phyloP scores from a whole-genome alignment of 1,140 invertebrate genomes.

The Oreohelix idahoensis region DNA sequence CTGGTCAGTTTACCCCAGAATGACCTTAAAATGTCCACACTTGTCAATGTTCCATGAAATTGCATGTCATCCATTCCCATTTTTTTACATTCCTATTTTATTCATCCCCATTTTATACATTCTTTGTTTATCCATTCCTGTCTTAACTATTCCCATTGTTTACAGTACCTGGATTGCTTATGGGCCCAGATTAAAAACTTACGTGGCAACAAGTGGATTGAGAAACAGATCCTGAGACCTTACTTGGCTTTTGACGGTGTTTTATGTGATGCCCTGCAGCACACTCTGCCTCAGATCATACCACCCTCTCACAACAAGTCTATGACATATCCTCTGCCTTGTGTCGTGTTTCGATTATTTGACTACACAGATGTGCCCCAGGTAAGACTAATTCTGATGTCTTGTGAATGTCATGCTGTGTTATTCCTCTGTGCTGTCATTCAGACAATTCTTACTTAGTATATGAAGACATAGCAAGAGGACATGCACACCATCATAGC shows the following conservation, averaged over 20 bases:
- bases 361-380: conserved; percentile 99
- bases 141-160: background rate
- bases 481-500: too few species aligned
- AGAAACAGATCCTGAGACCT: conserved; percentile 95
- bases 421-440: too few species aligned
- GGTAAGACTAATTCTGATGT: conserved; percentile 67
- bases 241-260: conserved; percentile 96
- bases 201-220: conserved; percentile 94
- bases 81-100: too few species aligned
- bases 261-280: conserved; percentile 93
- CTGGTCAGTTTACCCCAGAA: too few species aligned
- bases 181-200: conserved; percentile 96
- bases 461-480: too few species aligned
- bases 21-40: too few species aligned
- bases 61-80: too few species aligned
- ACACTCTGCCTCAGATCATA: conserved; percentile 90
- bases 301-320: conserved; percentile 93
- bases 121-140: too few species aligned
- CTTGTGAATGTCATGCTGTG: too few species aligned
- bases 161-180: conserved; percentile 91
- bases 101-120: too few species aligned
- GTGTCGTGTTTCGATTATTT: conserved; percentile 82
- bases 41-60: too few species aligned
- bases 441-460: too few species aligned
- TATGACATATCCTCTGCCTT: conserved; percentile 88